Conservation (phyloP, 1,140 invertebrate species). For the Drosophila miranda region DNA sequence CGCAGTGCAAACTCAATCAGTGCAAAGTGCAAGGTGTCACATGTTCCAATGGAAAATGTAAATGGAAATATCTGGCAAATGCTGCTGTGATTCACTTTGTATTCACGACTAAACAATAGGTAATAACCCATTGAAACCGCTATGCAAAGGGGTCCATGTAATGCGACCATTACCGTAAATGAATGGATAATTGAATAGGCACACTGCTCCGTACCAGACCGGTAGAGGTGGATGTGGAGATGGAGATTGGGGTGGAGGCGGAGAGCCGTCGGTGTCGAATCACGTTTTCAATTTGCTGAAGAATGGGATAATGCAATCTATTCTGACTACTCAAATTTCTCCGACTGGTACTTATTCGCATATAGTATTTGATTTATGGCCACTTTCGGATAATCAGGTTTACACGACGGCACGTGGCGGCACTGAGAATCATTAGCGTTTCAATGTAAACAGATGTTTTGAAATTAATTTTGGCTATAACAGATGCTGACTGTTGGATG, state of each 20-base stretch:
- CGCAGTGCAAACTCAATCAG: conserved; percentile 58
- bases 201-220: no score
- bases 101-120: conserved; percentile 36
- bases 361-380: conserved; percentile 37
- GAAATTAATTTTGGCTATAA: neutral
- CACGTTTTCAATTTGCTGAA: conserved; percentile 40
- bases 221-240: no score
- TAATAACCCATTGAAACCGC: conserved; percentile 44
- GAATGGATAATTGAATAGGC: conserved; percentile 43
- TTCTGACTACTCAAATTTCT: conserved; percentile 12
- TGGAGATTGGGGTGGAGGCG: no score
- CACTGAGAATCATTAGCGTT: conserved; percentile 13
- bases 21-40: conserved; percentile 71
- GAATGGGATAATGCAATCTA: conserved; percentile 18
- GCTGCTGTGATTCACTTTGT: conserved; percentile 51
- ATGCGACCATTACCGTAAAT: conserved; percentile 33
- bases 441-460: conserved; percentile 7
- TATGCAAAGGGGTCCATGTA: conserved; percentile 41
- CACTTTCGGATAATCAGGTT: conserved; percentile 18
- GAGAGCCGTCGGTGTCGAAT: conserved; percentile 15
- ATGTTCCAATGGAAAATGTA: conserved; percentile 33
- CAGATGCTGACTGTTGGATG: no score
- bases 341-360: neutral
- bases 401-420: conserved; percentile 28
- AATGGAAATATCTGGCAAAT: conserved; percentile 37